Conservation (phyloP, 2,113 vertebrate species). For the mouse (Mus musculus) region DNA sequence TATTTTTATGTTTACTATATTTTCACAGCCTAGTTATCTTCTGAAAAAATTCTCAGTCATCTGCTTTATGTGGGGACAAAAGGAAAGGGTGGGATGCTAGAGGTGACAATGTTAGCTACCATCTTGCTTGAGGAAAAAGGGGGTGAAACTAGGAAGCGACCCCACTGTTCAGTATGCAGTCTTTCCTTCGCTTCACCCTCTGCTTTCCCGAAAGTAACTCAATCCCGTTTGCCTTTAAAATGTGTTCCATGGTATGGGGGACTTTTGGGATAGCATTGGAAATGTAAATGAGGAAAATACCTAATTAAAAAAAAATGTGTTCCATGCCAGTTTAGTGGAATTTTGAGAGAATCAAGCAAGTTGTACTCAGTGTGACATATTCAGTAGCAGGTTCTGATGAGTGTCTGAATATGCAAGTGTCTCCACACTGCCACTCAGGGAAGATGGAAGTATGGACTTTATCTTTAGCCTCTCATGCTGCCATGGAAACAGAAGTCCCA, state of each 20-base stretch:
- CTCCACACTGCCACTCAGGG: neutral
- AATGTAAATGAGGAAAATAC: too few species aligned
- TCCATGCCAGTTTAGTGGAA: neutral
- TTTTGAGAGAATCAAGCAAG: neutral
- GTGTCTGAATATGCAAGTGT: neutral
- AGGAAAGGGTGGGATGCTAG: neutral
- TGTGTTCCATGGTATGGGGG: neutral
- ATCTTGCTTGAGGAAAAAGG: neutral
- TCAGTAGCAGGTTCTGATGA: slow-evolving; percentile 5
- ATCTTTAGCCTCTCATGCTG: neutral
- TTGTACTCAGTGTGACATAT: neutral
- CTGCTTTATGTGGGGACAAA: neutral
- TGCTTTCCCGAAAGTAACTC: neutral
- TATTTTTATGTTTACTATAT: neutral
- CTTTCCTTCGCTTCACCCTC: neutral
- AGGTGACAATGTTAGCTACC: neutral
- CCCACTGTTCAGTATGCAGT: neutral
- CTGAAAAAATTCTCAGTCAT: neutral
- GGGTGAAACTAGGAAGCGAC: neutral
- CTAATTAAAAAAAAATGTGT: too few species aligned
- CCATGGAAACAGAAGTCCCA: neutral
- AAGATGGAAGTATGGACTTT: neutral
- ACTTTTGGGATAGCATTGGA: too few species aligned
- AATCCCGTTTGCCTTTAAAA: neutral
- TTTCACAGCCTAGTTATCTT: slow-evolving; percentile 41